phyloP scores from a whole-genome alignment of 2,797 vertebrate genomes.

The Fringilla coelebs region DNA sequence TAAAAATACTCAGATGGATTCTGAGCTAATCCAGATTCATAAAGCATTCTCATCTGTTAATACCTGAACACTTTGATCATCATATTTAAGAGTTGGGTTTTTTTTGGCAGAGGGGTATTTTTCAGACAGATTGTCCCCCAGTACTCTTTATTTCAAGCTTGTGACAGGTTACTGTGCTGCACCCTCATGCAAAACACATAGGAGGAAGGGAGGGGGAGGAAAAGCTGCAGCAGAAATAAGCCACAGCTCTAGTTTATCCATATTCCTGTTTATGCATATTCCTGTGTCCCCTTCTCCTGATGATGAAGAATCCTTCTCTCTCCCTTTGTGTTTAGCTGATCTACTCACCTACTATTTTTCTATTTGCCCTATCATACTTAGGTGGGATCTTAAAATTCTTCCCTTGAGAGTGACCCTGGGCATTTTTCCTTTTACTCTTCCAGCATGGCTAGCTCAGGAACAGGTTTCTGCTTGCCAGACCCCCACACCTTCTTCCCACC shows the following conservation, averaged over 20 bases:
- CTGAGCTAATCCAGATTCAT: constrained; percentile 38
- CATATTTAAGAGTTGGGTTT: background rate
- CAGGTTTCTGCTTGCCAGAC: background rate
- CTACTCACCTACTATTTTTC: background rate
- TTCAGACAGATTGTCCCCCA: background rate
- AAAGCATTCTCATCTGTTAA: constrained; percentile 5
- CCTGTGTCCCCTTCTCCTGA: background rate
- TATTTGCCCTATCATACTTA: background rate
- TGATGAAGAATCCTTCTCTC: background rate
- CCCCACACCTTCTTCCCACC: background rate
- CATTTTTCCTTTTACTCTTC: background rate
- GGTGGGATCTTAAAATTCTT: background rate
- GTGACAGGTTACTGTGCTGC: background rate
- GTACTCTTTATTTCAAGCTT: background rate
- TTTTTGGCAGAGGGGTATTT: background rate
- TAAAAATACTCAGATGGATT: constrained; percentile 55
- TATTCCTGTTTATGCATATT: background rate
- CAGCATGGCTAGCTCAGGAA: background rate
- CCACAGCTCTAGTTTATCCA: background rate
- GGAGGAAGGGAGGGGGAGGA: background rate
- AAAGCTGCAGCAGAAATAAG: background rate
- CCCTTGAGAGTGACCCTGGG: background rate
- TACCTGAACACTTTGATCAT: background rate
- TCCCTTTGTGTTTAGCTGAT: background rate
- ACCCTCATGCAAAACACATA: background rate